phyloP scores from a whole-genome alignment of 2,113 vertebrate genomes.

The Rallus limicola region DNA sequence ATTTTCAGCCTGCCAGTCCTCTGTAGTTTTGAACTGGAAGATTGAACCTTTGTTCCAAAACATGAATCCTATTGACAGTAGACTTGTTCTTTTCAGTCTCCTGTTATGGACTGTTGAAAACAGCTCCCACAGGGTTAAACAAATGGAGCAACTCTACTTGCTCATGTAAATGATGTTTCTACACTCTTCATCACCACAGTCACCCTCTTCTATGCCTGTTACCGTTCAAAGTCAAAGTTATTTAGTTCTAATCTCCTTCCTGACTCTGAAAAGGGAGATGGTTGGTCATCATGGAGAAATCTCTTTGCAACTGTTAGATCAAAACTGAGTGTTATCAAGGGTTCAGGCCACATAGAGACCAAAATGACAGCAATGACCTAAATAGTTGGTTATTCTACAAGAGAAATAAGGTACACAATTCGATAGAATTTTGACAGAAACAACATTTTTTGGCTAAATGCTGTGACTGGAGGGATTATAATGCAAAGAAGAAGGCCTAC shows the following conservation, averaged over 20 bases:
- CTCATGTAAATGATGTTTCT: neutral
- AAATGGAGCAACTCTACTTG: neutral
- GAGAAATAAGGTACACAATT: neutral
- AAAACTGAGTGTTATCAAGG: neutral
- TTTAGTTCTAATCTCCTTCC: neutral
- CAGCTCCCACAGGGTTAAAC: neutral
- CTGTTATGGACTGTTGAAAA: neutral
- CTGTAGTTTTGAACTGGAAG: neutral
- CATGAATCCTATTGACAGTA: neutral
- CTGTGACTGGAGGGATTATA: neutral
- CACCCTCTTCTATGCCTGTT: neutral
- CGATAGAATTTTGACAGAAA: neutral
- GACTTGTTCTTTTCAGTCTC: neutral
- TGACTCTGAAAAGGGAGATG: neutral
- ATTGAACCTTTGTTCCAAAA: neutral
- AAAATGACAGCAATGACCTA: neutral
- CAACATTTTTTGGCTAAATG: neutral
- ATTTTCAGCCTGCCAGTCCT: neutral
- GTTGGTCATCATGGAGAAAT: neutral
- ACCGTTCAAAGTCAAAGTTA: neutral
- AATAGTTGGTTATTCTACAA: neutral
- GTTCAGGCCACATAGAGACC: neutral
- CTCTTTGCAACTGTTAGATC: neutral
- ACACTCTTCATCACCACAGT: neutral
- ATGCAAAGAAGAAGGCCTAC: rapidly evolving